These are phyloP conservation scores for Blennius ocellaris DNA, from an alignment of 2,113 vertebrate species.

Conservation along the genomic window DNA sequence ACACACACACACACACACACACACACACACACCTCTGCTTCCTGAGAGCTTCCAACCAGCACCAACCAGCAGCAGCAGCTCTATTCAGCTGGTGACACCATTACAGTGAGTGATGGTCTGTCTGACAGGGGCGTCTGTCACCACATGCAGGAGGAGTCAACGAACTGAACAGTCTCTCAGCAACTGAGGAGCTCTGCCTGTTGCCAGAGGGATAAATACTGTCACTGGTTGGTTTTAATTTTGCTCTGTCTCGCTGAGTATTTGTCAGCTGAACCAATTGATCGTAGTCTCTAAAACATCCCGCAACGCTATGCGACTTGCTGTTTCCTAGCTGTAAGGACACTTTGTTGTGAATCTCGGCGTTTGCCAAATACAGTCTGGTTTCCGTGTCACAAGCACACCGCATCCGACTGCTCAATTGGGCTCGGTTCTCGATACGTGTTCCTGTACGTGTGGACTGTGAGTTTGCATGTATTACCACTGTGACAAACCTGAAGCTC, in stretches of 20 bases:
- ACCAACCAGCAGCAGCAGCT: conserved; percentile 4
- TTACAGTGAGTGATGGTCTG: conserved; percentile 62
- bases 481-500: conserved; percentile 40
- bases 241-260: conserved; percentile 31
- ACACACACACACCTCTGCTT: conserved; percentile 52
- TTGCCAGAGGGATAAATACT: conserved; percentile 68
- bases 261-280: conserved; percentile 50
- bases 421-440: conserved; percentile 18
- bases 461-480: conserved; percentile 13
- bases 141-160: conserved; percentile 54
- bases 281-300: conserved; percentile 40
- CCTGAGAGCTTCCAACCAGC: conserved; percentile 50
- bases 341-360: neutral
- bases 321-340: conserved; percentile 3
- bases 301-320: conserved; percentile 20
- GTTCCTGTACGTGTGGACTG: neutral
- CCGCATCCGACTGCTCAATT: conserved; percentile 26
- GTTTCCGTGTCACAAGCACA: neutral
- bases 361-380: neutral
- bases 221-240: conserved; percentile 51
- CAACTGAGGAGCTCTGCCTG: conserved; percentile 45
- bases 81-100: conserved; percentile 60
- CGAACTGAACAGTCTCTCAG: conserved; percentile 55
- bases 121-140: conserved; percentile 63
- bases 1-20: neutral